Base-by-base conservation (phyloP, 2,888 invertebrate genomes). In the Dicycla oo region DNA sequence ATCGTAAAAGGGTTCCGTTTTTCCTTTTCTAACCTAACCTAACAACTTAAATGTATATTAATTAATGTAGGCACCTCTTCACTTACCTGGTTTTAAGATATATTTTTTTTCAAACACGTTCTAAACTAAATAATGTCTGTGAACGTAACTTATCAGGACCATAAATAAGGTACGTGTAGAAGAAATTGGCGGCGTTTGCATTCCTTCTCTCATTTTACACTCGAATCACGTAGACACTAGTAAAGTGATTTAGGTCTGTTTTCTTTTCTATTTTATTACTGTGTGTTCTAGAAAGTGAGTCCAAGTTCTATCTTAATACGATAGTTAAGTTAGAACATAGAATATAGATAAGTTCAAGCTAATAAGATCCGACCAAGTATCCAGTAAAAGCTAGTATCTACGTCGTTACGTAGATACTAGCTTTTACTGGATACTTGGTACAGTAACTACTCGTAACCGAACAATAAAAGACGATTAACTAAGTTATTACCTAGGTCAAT, bases 151-250 rank as follows among this genome's bases (percentile, higher is more conserved):
- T 82, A 71, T 72, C 62, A 63, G 26, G 67, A 51, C 66, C 26
- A 72, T 82, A 82, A 81, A 81, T 81, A 78, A 79, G 45, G 20
- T 82, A 82, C 75, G 75, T 81, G 75, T 64, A 67, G 56, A 75
- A 82, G 66, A 78, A 69, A 82, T 75, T 68, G 75, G 67, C 56
- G 57, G 34, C 57, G 75, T 79, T 75, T 81, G 82, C 80, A 81
- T 79, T 67, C 56, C 69, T 72, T 20, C 49, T 40, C 57, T 57
- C 54, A 61, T 61, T 82, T 67, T 54, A 45, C 15, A 70, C 23
- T 63, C 75, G 34, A 62, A 65, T 61, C 81, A 79, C 82, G 81
- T 75, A 69, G 34, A 49, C 69, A 79, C 79, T 64, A 81, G 69
- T 78, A 61, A 75, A 81, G 78, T 80, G 80, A 80, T 82, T 82